A percentile compares a stretch with the other conserved stretches of the same genome.
These are phyloP conservation scores for Rhipidura dahli DNA, from an alignment of 2,113 vertebrate genomes.

Conservation along the genomic window DNA sequence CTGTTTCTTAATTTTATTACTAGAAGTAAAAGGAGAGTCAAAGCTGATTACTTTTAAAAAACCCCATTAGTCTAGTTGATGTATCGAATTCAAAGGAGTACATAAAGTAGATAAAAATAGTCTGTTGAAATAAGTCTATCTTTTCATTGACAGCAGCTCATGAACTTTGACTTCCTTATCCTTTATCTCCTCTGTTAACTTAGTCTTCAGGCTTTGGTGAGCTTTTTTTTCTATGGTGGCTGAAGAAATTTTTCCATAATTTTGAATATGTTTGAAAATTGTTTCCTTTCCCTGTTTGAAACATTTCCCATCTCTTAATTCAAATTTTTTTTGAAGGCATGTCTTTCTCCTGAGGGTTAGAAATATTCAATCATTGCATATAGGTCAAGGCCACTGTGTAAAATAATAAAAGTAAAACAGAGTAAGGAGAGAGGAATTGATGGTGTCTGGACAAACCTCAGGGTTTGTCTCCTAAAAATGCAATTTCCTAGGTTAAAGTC, in stretches of 20 bases:
- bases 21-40: background rate
- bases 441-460: background rate
- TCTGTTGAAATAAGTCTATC: background rate
- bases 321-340: background rate
- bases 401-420: background rate
- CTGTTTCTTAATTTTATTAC: background rate
- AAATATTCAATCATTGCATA: background rate
- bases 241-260: background rate
- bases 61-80: background rate
- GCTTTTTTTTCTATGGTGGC: background rate
- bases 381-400: background rate
- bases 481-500: background rate
- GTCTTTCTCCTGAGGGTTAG: background rate
- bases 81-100: background rate
- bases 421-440: background rate
- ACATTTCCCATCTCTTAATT: background rate
- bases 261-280: background rate
- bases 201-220: background rate
- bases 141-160: background rate
- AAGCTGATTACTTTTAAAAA: background rate
- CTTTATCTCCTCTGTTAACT: background rate
- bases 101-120: background rate
- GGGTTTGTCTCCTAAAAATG: background rate
- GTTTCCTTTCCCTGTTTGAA: background rate
- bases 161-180: background rate